A percentile compares a stretch with the other conserved stretches of the same genome.
Conservation (phyloP, 2,888 invertebrate genomes). For the Pachycephus smyrnensis region DNA sequence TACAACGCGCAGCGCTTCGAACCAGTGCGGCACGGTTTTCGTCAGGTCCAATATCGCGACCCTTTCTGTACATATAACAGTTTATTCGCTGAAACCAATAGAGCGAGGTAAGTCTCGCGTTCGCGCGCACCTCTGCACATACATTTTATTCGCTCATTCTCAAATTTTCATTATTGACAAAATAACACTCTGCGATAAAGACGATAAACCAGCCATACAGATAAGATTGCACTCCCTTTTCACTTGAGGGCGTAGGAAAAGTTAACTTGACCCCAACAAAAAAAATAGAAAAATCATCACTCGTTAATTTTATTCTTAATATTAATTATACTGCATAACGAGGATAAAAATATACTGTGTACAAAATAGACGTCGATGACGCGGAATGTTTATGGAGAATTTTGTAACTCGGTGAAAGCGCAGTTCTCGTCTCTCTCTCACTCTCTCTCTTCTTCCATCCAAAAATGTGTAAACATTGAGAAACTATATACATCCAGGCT, state of each 20-base stretch:
- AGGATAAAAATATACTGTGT: neutral
- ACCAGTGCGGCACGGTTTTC: slow-evolving; percentile 42
- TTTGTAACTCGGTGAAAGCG: neutral
- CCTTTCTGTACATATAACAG: neutral
- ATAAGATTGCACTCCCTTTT: neutral
- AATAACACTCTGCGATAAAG: neutral
- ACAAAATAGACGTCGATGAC: neutral
- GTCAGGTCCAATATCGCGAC: neutral
- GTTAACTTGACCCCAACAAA: neutral
- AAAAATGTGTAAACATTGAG: neutral
- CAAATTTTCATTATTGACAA: neutral
- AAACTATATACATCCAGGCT: neutral
- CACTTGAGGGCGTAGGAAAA: neutral
- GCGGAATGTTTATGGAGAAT: neutral
- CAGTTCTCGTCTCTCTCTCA: neutral
- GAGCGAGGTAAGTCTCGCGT: neutral
- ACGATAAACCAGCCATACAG: neutral
- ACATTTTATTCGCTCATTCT: neutral
- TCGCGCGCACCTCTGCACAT: neutral
- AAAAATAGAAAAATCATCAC: neutral
- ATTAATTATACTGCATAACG: neutral
- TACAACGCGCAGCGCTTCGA: slow-evolving; percentile 51
- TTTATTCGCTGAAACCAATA: neutral
- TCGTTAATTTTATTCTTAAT: neutral
- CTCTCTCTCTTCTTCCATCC: neutral